phyloP scores from a whole-genome alignment of 2,113 vertebrate genomes.

The Pandion haliaetus region DNA sequence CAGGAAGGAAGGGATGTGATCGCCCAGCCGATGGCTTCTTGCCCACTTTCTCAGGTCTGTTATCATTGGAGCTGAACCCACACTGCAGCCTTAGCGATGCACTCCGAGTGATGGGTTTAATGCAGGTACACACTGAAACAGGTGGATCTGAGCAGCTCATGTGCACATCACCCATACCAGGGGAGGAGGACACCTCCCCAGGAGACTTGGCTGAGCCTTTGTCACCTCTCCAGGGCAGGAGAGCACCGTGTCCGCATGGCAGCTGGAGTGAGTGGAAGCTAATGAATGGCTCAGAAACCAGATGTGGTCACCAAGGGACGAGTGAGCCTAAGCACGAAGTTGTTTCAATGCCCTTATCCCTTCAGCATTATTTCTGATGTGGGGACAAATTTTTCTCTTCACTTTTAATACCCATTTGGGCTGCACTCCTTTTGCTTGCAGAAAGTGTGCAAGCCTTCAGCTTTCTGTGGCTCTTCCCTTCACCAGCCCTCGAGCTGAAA shows the following conservation, averaged over 20 bases:
- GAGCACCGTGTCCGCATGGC: accelerated
- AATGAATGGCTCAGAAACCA: not conserved
- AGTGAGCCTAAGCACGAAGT: not conserved
- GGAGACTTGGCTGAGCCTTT: not conserved
- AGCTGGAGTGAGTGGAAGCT: not conserved
- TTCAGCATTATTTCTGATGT: not conserved
- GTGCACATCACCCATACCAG: not conserved
- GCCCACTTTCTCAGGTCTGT: not conserved
- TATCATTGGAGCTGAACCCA: not conserved
- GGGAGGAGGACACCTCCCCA: not conserved
- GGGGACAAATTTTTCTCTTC: not conserved
- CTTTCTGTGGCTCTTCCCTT: not conserved
- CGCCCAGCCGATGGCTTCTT: not conserved
- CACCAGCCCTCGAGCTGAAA: not conserved
- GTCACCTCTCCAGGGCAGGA: not conserved
- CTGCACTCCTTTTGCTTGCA: not conserved
- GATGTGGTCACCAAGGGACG: not conserved
- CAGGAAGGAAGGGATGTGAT: not conserved
- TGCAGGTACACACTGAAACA: not conserved
- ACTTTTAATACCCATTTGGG: not conserved
- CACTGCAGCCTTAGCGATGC: not conserved
- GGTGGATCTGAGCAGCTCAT: accelerated
- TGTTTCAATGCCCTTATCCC: not conserved
- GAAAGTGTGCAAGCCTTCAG: not conserved
- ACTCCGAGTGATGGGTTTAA: not conserved